These are phyloP conservation scores for Drosophila tsacasi DNA, from an alignment of 1,140 invertebrate species.

Conservation along the genomic window DNA sequence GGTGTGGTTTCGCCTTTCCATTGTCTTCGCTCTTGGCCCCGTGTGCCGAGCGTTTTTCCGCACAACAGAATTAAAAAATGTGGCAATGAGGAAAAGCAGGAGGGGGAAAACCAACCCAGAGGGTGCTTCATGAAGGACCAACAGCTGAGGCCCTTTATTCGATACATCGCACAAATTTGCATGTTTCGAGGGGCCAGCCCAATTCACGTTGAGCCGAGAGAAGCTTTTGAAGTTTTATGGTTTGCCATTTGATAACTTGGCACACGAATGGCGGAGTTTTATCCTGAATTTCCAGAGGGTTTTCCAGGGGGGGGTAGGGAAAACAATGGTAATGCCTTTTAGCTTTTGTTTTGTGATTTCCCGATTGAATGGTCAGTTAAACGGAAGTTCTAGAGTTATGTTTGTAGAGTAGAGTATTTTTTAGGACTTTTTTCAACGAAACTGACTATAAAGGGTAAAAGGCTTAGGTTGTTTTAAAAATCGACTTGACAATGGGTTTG, in stretches of 20 bases:
- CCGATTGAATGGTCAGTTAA: constrained; percentile 18
- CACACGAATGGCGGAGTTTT: constrained; percentile 15
- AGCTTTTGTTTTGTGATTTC: constrained; percentile 19
- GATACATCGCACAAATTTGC: constrained; percentile 72
- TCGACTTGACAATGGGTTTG: background rate
- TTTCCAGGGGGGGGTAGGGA: background rate
- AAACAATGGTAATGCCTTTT: constrained; percentile 20
- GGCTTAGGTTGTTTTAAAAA: background rate
- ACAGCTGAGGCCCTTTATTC: constrained; percentile 57
- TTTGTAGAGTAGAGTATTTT: background rate
- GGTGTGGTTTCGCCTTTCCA: constrained; percentile 78
- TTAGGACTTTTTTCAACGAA: background rate
- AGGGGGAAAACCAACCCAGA: constrained; percentile 1
- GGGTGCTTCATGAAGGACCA: constrained; percentile 16
- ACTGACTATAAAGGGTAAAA: no score
- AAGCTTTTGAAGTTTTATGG: constrained; percentile 74
- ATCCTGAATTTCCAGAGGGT: constrained; percentile 1
- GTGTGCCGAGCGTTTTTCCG: constrained; percentile 52
- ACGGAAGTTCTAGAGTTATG: background rate
- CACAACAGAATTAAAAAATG: constrained; percentile 66
- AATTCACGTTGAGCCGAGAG: constrained; percentile 51
- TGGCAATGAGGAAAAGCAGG: constrained; percentile 31
- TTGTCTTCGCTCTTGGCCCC: constrained; percentile 46
- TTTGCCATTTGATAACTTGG: constrained; percentile 63
- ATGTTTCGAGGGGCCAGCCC: constrained; percentile 54